Evolutionary conservation across 1,140 invertebrate species (phyloP).

Genomic region (Pseudobourletiella spinata): DNA sequence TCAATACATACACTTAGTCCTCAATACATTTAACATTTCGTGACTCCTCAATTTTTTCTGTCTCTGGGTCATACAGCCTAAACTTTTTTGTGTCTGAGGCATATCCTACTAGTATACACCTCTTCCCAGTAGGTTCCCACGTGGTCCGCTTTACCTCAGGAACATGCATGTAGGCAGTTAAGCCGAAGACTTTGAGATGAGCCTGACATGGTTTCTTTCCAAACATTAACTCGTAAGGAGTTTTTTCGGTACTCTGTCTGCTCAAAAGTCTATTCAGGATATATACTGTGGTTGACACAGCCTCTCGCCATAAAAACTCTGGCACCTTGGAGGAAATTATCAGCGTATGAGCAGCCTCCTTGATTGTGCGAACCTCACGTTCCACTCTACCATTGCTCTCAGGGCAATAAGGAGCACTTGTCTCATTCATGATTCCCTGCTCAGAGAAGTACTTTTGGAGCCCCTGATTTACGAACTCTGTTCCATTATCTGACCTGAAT

Average conservation of each 20-base stretch:
- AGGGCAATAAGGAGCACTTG: background rate
- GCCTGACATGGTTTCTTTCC: conserved; percentile 3
- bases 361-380: conserved; percentile 41
- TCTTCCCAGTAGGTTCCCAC: background rate
- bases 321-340: conserved; percentile 38
- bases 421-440: background rate
- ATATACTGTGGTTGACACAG: conserved; percentile 42
- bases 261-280: conserved; percentile 14
- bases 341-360: conserved; percentile 40
- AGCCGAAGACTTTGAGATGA: conserved; percentile 19
- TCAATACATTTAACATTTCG: background rate
- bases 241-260: conserved; percentile 8
- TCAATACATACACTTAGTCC: background rate
- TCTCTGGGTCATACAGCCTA: background rate
- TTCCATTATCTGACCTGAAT: conserved; percentile 22
- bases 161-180: background rate
- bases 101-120: conserved; percentile 8
- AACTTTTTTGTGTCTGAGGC: background rate
- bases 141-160: background rate
- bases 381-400: conserved; percentile 44
- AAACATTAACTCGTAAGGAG: conserved; percentile 11
- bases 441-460: background rate
- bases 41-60: background rate
- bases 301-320: conserved; percentile 42
- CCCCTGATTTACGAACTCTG: conserved; percentile 23